A percentile compares a stretch with the other conserved stretches of the same genome.
These are phyloP conservation scores for Gonatopus flavifemur DNA, from an alignment of 1,140 invertebrate genomes.

Conservation along the genomic window DNA sequence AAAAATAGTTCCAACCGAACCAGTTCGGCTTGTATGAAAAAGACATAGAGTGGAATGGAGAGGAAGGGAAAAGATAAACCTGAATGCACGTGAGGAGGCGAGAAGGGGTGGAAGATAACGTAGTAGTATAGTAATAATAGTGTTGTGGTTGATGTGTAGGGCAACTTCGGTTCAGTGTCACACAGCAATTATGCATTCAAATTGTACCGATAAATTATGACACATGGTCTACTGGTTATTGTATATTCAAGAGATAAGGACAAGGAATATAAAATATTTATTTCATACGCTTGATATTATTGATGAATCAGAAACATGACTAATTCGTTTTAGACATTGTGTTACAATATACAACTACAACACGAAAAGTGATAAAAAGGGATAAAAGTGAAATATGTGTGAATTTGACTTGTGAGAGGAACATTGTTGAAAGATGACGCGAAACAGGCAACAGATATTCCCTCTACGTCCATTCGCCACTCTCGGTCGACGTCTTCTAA, in stretches of 20 bases:
- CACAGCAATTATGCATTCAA: no score
- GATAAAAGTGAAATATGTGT: not conserved
- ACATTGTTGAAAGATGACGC: slow-evolving; percentile 54
- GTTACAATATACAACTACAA: no score
- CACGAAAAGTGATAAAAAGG: not conserved
- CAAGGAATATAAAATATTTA: no score
- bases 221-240: no score
- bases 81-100: not conserved
- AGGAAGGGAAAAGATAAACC: slow-evolving; percentile 7
- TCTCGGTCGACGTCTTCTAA: slow-evolving; percentile 58
- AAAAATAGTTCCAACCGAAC: slow-evolving; percentile 38
- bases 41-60: slow-evolving; percentile 20
- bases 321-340: no score
- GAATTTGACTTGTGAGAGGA: not conserved
- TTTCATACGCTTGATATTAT: no score
- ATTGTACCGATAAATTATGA: no score
- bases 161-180: no score
- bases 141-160: no score
- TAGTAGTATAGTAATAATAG: no score
- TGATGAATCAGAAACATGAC: no score
- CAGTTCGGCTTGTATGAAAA: slow-evolving; percentile 28
- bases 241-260: no score
- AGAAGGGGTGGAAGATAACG: not conserved
- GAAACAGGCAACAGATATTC: slow-evolving; percentile 61
- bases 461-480: slow-evolving; percentile 60